Conservation (phyloP, 2,797 vertebrate genomes). For the Eospalax fontanierii region DNA sequence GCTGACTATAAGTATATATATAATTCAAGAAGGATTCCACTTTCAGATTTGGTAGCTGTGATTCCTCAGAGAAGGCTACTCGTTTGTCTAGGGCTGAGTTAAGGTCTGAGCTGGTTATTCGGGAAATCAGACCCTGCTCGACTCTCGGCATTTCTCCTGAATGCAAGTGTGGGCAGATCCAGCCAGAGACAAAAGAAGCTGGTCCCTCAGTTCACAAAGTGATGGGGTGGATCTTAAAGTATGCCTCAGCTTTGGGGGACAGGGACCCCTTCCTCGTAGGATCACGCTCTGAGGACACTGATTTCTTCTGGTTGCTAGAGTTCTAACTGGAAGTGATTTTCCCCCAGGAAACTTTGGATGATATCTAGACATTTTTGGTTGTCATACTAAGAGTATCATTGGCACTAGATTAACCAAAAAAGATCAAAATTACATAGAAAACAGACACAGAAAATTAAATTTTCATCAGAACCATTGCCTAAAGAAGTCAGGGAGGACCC, state of each 20-base stretch:
- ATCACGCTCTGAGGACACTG: no score
- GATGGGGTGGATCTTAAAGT: not conserved
- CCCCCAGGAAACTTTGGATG: not conserved
- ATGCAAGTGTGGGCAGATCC: not conserved
- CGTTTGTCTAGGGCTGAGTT: constrained; percentile 55
- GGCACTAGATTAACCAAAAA: not conserved
- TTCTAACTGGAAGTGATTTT: not conserved
- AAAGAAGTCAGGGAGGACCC: not conserved
- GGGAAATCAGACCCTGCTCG: constrained; percentile 50
- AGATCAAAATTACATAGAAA: not conserved
- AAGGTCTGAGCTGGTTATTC: constrained; percentile 25
- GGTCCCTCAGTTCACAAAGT: not conserved
- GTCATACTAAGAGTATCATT: not conserved
- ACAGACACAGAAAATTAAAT: constrained; percentile 12
- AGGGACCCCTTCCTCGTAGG: fast-evolving
- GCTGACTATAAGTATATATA: constrained; percentile 18
- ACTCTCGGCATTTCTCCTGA: not conserved
- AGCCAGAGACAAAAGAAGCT: constrained; percentile 9
- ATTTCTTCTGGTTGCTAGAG: not conserved
- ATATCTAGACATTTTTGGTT: not conserved
- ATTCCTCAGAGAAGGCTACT: constrained; percentile 69
- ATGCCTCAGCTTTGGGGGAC: not conserved
- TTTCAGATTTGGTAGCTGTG: constrained; percentile 53
- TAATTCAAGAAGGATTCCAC: constrained; percentile 33
- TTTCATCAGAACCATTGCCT: not conserved